Percentiles rank a stretch among this genome's conserved stretches.
phyloP scores from a whole-genome alignment of 2,797 vertebrate genomes.

The Myotis pilosus region DNA sequence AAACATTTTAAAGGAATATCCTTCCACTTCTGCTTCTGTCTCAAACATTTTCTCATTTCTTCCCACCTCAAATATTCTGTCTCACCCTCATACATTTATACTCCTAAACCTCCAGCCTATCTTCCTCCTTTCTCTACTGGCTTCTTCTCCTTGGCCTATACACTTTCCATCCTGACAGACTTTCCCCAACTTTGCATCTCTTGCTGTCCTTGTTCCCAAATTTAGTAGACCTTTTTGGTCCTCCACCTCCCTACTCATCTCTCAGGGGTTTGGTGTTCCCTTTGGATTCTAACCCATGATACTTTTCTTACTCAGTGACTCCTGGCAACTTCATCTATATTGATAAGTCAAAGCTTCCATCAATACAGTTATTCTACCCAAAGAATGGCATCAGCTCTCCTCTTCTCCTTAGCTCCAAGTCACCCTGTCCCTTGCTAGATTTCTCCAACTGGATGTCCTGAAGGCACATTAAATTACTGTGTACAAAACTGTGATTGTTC shows the following conservation, averaged over 20 bases:
- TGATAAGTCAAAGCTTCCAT: constrained; percentile 16
- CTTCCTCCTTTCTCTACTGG: not conserved
- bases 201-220: not conserved
- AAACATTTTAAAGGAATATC: not conserved
- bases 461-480: not conserved
- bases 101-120: not conserved
- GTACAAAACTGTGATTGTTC: not conserved
- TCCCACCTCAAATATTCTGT: not conserved
- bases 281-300: not conserved
- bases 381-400: not conserved
- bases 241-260: not conserved
- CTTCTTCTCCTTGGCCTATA: not conserved
- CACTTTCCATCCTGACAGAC: not conserved
- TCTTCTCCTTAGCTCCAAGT: not conserved
- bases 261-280: not conserved
- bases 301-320: not conserved
- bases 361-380: not conserved
- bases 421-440: not conserved
- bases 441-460: not conserved
- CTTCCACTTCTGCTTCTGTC: not conserved
- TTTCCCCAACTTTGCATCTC: not conserved
- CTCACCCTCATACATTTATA: not conserved
- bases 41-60: not conserved
- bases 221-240: not conserved
- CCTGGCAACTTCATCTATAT: not conserved